Conservation (phyloP, 2,888 invertebrate species). For the Acheta domesticus region DNA sequence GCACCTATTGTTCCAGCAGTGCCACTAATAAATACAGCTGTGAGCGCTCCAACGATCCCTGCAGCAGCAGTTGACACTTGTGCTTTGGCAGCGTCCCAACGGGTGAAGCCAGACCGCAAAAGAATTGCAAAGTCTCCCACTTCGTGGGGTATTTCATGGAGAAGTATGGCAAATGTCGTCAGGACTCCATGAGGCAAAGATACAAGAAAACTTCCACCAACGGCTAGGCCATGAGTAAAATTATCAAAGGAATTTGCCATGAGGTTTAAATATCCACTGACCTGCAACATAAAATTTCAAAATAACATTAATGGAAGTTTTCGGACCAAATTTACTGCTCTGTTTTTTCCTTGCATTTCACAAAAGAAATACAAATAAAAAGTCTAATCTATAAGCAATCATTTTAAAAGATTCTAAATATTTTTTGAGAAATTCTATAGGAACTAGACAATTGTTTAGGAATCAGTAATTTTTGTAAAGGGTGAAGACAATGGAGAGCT, state of each 20-base stretch:
- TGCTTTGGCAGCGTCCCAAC: conserved; percentile 92
- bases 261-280: conserved; percentile 82
- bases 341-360: neutral
- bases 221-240: conserved; percentile 96
- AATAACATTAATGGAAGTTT: neutral
- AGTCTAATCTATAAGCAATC: neutral
- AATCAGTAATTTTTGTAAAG: too few relatives aligned
- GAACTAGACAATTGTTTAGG: too few relatives aligned
- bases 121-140: conserved; percentile 98
- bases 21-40: conserved; percentile 79
- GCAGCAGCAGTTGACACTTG: conserved; percentile 88
- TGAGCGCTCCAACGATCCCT: conserved; percentile 82
- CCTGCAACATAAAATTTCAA: conserved; percentile 25
- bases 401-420: neutral
- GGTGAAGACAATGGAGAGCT: too few relatives aligned
- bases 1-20: conserved; percentile 74
- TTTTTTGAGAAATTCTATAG: neutral
- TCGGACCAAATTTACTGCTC: too few relatives aligned
- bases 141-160: conserved; percentile 98
- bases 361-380: neutral
- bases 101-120: conserved; percentile 83
- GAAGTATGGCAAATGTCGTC: conserved; percentile 89
- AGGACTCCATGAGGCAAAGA: conserved; percentile 85
- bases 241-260: conserved; percentile 97
- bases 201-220: conserved; percentile 95